These are phyloP conservation scores for Hirudo medicinalis DNA, from an alignment of 1,140 invertebrate species.

Conservation along the genomic window DNA sequence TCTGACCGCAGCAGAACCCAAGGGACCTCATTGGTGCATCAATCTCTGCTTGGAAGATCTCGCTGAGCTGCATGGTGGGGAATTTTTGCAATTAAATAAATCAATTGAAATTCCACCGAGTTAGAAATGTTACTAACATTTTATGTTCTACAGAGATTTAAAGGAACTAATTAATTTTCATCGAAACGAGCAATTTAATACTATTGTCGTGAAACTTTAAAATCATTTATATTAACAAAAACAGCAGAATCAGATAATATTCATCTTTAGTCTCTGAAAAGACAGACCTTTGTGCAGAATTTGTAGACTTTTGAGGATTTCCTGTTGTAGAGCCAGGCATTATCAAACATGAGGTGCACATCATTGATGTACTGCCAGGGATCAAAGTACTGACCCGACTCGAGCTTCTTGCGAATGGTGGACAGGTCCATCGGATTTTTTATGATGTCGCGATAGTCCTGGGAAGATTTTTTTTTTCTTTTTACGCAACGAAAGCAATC, in stretches of 20 bases:
- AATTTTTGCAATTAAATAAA: background rate
- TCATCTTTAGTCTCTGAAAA: background rate
- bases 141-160: no score
- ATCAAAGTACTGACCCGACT: slow-evolving; percentile 83
- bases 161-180: no score
- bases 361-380: slow-evolving; percentile 99
- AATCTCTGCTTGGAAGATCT: slow-evolving; percentile 93
- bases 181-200: no score
- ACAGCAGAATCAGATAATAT: no score
- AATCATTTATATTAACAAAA: no score
- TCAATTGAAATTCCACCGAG: no score
- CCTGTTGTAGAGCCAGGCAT: slow-evolving; percentile 98
- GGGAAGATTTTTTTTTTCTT: slow-evolving; percentile 29
- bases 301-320: slow-evolving; percentile 95
- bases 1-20: slow-evolving; percentile 95
- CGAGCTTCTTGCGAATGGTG: slow-evolving; percentile 84
- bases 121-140: no score
- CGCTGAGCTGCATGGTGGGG: slow-evolving; percentile 64
- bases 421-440: slow-evolving; percentile 96
- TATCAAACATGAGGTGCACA: slow-evolving; percentile 99
- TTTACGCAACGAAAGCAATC: background rate
- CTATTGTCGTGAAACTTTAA: no score
- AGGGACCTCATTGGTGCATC: slow-evolving; percentile 95
- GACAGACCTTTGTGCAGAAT: slow-evolving; percentile 88
- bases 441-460: slow-evolving; percentile 97